Conservation (phyloP, 2,797 vertebrate genomes). For the Catharus ustulatus region DNA sequence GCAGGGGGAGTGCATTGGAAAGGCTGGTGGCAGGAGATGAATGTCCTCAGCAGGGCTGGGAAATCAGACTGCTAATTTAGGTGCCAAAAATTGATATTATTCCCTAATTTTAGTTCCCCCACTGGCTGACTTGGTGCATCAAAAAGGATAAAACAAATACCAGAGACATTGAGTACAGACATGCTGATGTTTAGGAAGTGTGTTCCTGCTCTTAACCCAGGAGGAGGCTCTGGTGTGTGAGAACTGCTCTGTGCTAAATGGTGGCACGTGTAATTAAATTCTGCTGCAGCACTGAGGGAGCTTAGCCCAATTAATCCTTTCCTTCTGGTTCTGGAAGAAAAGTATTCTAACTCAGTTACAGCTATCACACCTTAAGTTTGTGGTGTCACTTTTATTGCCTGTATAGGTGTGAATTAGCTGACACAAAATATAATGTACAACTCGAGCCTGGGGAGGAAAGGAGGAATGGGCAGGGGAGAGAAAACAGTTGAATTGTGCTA, state of each 20-base stretch:
- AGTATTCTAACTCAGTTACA: neutral
- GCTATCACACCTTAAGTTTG: neutral
- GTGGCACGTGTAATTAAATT: conserved; percentile 3
- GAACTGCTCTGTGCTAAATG: neutral
- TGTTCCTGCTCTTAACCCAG: neutral
- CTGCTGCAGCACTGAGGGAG: neutral
- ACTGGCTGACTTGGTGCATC: neutral
- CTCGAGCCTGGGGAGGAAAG: neutral
- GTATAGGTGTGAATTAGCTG: neutral
- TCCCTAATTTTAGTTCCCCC: conserved; percentile 20
- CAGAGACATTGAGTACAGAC: neutral
- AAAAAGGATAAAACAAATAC: neutral
- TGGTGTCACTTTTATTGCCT: neutral
- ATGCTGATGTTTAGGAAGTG: neutral
- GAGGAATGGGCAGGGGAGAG: neutral
- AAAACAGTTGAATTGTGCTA: neutral
- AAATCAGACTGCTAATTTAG: neutral
- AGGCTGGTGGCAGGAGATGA: neutral
- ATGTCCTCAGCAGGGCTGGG: neutral
- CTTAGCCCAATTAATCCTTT: conserved; percentile 2
- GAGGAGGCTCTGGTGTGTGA: neutral
- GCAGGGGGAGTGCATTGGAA: neutral
- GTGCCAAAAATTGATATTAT: neutral
- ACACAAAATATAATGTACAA: neutral
- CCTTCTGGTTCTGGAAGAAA: neutral